Percentiles rank a stretch among this genome's conserved stretches.
These are phyloP conservation scores for Macropodus opercularis DNA, from an alignment of 2,797 vertebrate genomes.

Conservation along the genomic window DNA sequence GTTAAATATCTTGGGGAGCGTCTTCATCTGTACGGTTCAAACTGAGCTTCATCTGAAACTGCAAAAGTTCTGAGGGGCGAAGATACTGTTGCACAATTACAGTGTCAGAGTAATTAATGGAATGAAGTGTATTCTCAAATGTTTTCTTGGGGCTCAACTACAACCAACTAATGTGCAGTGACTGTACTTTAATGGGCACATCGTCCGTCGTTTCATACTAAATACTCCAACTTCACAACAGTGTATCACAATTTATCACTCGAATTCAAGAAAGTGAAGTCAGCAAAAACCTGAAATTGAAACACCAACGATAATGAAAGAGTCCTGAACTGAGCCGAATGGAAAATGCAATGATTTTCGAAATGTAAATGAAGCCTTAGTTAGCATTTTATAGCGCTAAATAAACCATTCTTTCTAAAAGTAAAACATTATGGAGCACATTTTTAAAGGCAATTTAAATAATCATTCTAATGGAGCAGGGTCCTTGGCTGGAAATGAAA, in stretches of 20 bases:
- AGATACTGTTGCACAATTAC: constrained; percentile 8
- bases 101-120: constrained; percentile 2
- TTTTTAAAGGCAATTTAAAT: constrained; percentile 33
- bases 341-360: background rate
- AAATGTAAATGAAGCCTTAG: constrained; percentile 14
- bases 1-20: constrained; percentile 65
- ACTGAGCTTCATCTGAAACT: constrained; percentile 60
- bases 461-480: constrained; percentile 21
- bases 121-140: constrained; percentile 9
- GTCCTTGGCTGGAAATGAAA: constrained; percentile 28
- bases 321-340: background rate
- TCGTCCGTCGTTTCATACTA: background rate
- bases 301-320: background rate
- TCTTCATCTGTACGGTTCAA: constrained; percentile 59
- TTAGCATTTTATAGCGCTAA: constrained; percentile 11
- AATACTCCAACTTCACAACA: background rate
- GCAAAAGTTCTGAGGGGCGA: constrained; percentile 30
- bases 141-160: constrained; percentile 11
- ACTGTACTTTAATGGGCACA: background rate
- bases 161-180: background rate
- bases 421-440: constrained; percentile 8
- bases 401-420: constrained; percentile 9
- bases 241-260: background rate
- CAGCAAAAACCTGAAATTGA: background rate
- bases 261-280: background rate